These are phyloP conservation scores for Drosophila trapezifrons DNA, from an alignment of 1,140 invertebrate genomes.

Conservation along the genomic window DNA sequence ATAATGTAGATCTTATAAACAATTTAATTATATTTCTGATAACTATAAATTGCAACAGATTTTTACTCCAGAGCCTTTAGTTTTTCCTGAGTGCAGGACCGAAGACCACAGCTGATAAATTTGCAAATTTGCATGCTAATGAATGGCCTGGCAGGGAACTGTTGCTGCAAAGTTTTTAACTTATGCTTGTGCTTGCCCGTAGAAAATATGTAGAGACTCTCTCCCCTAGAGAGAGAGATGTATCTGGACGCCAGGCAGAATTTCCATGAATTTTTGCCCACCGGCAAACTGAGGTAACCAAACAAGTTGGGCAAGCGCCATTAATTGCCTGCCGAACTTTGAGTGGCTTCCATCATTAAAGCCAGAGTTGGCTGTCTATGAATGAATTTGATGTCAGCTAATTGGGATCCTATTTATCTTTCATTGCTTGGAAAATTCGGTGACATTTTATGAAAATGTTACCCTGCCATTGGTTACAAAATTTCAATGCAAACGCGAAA, in stretches of 20 bases:
- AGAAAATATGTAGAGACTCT: slow-evolving; percentile 10
- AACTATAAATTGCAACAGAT: background rate
- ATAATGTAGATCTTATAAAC: background rate
- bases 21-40: background rate
- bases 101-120: slow-evolving; percentile 56
- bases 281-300: slow-evolving; percentile 36
- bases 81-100: slow-evolving; percentile 4
- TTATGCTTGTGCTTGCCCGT: slow-evolving; percentile 18
- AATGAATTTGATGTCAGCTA: slow-evolving; percentile 2
- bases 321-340: slow-evolving; percentile 72
- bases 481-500: background rate
- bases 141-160: slow-evolving; percentile 53
- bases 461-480: background rate
- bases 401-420: slow-evolving; percentile 25
- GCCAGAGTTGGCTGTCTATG: background rate
- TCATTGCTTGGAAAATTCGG: slow-evolving; percentile 15
- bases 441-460: slow-evolving; percentile 15
- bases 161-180: slow-evolving; percentile 50
- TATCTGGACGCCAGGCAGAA: slow-evolving; percentile 13
- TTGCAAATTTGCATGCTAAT: slow-evolving; percentile 74
- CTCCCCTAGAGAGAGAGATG: slow-evolving; percentile 10
- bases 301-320: slow-evolving; percentile 34
- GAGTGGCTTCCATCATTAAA: slow-evolving; percentile 63
- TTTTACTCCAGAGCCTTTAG: background rate
- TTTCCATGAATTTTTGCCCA: slow-evolving; percentile 8